Evolutionary conservation across 2,797 vertebrate genomes (phyloP).

Genomic region (Hydrophis major): DNA sequence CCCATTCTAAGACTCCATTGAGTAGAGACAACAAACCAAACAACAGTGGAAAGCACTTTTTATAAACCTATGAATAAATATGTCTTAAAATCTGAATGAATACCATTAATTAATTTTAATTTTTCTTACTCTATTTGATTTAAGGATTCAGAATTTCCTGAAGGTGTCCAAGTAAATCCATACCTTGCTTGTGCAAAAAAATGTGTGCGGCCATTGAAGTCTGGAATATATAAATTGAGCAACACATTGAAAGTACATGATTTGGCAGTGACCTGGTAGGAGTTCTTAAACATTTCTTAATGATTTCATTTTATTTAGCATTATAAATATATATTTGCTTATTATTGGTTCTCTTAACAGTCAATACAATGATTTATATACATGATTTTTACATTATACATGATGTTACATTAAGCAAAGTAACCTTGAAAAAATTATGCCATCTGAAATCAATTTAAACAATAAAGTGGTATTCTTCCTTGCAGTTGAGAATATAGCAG

Average conservation of each 20-base stretch:
- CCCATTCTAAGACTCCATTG: not conserved
- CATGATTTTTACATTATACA: not conserved
- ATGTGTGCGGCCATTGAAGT: conserved; percentile 37
- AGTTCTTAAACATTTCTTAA: conserved; percentile 15
- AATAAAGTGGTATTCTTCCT: not conserved
- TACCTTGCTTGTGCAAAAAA: conserved; percentile 34
- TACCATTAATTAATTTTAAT: conserved; percentile 8
- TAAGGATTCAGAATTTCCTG: conserved; percentile 68
- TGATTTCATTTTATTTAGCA: conserved; percentile 12
- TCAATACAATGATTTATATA: not conserved
- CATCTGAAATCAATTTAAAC: not conserved
- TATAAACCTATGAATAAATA: not conserved
- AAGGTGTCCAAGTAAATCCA: conserved; percentile 38
- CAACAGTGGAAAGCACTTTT: not conserved
- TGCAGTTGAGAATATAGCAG: not conserved
- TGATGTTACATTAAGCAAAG: not conserved
- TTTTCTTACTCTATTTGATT: conserved; percentile 19
- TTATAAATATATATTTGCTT: conserved; percentile 7
- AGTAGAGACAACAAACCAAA: not conserved
- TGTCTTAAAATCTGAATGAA: not conserved
- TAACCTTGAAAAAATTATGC: not conserved
- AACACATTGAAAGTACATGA: conserved; percentile 62
- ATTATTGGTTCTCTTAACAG: conserved; percentile 5
- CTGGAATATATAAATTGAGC: conserved; percentile 52
- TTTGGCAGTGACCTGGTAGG: conserved; percentile 71